These are phyloP conservation scores for Anguilla anguilla DNA, from an alignment of 2,797 vertebrate genomes.

Conservation along the genomic window DNA sequence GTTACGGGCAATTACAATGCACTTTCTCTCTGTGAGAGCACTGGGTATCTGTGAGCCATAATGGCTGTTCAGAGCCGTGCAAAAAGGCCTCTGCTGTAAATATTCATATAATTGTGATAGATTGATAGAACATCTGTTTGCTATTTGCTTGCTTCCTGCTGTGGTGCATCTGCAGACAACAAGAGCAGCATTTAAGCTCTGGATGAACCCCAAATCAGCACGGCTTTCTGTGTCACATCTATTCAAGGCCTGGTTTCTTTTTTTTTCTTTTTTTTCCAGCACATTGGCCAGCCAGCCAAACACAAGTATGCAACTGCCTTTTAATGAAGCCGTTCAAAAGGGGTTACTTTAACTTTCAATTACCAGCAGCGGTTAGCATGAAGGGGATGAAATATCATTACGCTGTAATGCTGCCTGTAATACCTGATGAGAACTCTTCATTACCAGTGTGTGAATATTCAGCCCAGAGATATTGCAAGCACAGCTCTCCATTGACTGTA, in stretches of 20 bases:
- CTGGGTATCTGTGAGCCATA: neutral
- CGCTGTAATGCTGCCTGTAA: neutral
- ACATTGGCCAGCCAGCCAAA: neutral
- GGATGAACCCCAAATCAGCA: constrained; percentile 9
- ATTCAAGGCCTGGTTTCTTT: neutral
- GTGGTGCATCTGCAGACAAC: neutral
- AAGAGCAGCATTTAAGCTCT: neutral
- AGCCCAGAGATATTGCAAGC: neutral
- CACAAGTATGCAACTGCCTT: neutral
- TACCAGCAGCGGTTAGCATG: neutral
- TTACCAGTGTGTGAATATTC: neutral
- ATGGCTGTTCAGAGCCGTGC: neutral
- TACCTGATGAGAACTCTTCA: neutral
- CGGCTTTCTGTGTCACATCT: neutral
- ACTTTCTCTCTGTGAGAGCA: neutral
- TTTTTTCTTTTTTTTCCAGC: neutral
- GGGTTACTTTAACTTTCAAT: constrained; percentile 8
- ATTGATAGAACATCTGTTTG: constrained; percentile 29
- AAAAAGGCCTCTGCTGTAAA: neutral
- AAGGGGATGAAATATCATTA: neutral
- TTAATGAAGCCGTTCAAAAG: constrained; percentile 7
- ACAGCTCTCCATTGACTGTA: neutral
- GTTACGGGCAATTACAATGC: neutral
- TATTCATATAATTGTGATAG: constrained; percentile 17
- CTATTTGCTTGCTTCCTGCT: constrained; percentile 14